Percentiles rank a stretch among this genome's conserved stretches.
Conservation (phyloP, 2,113 vertebrate genomes). For the Oenanthe oenanthe region DNA sequence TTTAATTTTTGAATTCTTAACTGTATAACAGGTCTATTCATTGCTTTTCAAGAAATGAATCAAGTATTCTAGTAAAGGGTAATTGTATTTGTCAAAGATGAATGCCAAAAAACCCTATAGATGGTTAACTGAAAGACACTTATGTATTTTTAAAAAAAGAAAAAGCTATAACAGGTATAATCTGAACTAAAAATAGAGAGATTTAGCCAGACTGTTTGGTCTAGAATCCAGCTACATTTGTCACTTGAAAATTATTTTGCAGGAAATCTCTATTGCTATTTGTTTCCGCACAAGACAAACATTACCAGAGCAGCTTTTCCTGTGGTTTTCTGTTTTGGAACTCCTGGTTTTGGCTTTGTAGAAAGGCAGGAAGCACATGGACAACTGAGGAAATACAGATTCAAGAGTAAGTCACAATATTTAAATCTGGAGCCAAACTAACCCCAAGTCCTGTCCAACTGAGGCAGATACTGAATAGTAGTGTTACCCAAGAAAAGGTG, state of each 20-base stretch:
- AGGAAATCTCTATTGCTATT: slow-evolving; percentile 3
- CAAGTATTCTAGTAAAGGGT: neutral
- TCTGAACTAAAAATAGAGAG: neutral
- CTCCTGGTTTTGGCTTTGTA: neutral
- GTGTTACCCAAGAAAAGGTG: neutral
- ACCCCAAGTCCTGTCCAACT: neutral
- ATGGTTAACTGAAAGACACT: neutral
- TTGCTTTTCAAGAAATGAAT: neutral
- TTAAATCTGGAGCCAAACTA: neutral
- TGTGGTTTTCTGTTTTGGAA: neutral
- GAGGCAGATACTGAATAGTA: neutral
- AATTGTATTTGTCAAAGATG: neutral
- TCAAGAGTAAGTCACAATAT: neutral
- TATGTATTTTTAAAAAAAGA: neutral
- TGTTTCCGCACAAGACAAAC: slow-evolving; percentile 7
- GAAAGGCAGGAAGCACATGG: neutral
- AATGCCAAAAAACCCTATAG: neutral
- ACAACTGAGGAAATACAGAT: neutral
- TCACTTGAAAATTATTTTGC: neutral
- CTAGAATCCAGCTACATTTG: neutral
- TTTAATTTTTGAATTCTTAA: neutral
- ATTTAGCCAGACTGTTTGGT: neutral
- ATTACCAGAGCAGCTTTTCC: slow-evolving; percentile 19
- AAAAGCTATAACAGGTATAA: neutral
- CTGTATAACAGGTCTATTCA: neutral